A percentile compares a stretch with the other conserved stretches of the same genome.
phyloP scores from a whole-genome alignment of 2,888 invertebrate species.

The Erebia palarica region DNA sequence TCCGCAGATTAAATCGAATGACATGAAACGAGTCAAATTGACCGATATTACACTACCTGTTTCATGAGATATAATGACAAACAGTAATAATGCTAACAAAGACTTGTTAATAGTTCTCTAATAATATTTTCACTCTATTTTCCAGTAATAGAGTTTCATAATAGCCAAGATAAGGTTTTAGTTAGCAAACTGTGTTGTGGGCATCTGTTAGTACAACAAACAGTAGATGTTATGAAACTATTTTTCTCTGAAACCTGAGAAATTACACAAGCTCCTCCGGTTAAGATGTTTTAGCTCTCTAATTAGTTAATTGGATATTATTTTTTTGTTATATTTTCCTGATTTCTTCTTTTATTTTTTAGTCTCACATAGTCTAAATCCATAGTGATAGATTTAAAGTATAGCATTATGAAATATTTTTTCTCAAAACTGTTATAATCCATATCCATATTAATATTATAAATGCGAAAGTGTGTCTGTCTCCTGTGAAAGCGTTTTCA shows the following conservation, averaged over 20 bases:
- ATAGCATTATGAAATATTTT: too few relatives aligned
- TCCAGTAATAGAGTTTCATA: slow-evolving; percentile 15
- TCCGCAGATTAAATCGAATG: too few relatives aligned
- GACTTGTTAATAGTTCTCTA: background rate
- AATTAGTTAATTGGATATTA: slow-evolving; percentile 7
- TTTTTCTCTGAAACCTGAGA: slow-evolving; percentile 18
- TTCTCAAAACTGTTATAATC: too few relatives aligned
- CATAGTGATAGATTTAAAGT: too few relatives aligned
- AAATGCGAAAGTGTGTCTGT: too few relatives aligned
- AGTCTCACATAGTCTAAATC: too few relatives aligned
- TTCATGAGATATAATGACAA: too few relatives aligned
- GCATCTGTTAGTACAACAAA: slow-evolving; percentile 14
- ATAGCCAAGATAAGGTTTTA: slow-evolving; percentile 8
- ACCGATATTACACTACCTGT: too few relatives aligned
- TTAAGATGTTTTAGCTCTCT: slow-evolving; percentile 2
- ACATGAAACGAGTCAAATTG: too few relatives aligned
- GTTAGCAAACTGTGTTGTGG: slow-evolving; percentile 11
- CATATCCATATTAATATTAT: too few relatives aligned
- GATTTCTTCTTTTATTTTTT: background rate
- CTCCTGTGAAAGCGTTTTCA: too few relatives aligned
- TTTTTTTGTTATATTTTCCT: background rate
- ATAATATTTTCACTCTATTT: slow-evolving; percentile 7
- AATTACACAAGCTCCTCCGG: slow-evolving; percentile 10
- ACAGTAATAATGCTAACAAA: too few relatives aligned
- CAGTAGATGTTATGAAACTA: slow-evolving; percentile 11